Conservation (phyloP, 2,888 invertebrate genomes). For the Philopedon plagiatum region DNA sequence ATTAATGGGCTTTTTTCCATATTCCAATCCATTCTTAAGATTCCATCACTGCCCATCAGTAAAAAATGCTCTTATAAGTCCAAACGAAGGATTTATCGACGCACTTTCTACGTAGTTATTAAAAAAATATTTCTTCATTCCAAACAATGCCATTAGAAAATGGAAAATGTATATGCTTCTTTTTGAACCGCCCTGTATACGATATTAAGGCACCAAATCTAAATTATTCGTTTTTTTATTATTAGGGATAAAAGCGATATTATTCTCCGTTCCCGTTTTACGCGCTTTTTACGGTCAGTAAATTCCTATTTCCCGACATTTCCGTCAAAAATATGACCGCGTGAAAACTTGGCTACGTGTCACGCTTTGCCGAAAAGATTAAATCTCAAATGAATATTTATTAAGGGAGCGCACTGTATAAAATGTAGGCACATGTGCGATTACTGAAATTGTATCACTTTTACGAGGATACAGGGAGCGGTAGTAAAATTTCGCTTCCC, state of each 20-base stretch:
- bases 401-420: conserved; percentile 20
- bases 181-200: background rate
- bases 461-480: background rate
- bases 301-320: conserved; percentile 20
- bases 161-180: too few species aligned
- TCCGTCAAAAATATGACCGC: conserved; percentile 22
- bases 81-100: too few species aligned
- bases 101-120: too few species aligned
- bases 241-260: conserved; percentile 1
- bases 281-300: conserved; percentile 16
- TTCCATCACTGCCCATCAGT: too few species aligned
- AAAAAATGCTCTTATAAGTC: too few species aligned
- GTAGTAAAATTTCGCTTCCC: too few species aligned
- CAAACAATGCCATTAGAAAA: too few species aligned
- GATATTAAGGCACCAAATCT: background rate
- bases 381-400: conserved; percentile 24
- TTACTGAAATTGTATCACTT: conserved; percentile 6
- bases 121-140: too few species aligned
- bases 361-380: conserved; percentile 20
- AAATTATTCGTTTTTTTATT: conserved; percentile 12
- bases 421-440: conserved; percentile 21
- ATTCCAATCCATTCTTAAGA: too few species aligned
- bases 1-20: too few species aligned
- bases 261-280: conserved; percentile 15
- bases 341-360: conserved; percentile 15